Evolutionary conservation across 2,797 vertebrate genomes (phyloP).

Genomic region (Epinephelus awoara): DNA sequence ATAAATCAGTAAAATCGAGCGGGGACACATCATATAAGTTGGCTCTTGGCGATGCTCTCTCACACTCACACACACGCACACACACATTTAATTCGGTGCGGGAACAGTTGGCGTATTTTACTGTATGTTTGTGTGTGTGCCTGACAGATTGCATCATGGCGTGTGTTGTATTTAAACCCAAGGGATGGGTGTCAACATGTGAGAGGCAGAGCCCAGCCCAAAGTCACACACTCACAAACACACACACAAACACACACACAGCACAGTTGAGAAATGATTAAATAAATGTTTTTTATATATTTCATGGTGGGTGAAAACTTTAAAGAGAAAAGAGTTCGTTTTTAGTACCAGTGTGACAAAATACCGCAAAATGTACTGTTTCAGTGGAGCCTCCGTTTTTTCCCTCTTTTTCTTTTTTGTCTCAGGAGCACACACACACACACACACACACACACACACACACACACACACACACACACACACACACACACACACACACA

Average conservation of each 20-base stretch:
- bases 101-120: constrained; percentile 64
- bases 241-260: constrained; percentile 10
- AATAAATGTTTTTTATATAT: constrained; percentile 13
- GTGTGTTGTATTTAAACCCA: constrained; percentile 62
- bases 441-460: constrained; percentile 29
- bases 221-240: constrained; percentile 26
- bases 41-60: constrained; percentile 21
- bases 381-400: constrained; percentile 11
- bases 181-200: constrained; percentile 67
- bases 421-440: constrained; percentile 26
- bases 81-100: constrained; percentile 35
- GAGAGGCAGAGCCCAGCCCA: constrained; percentile 57
- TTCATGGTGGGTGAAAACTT: constrained; percentile 30
- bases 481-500: constrained; percentile 30
- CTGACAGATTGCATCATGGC: constrained; percentile 66
- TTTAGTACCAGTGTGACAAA: constrained; percentile 26
- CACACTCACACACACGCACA: constrained; percentile 14
- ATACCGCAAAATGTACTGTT: constrained; percentile 17
- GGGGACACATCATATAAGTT: constrained; percentile 51
- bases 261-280: not conserved
- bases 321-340: not conserved
- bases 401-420: not conserved
- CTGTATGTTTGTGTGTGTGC: constrained; percentile 50
- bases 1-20: constrained; percentile 72
- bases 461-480: constrained; percentile 34